Conservation (phyloP, 2,888 invertebrate species). For the Anorthoa munda region DNA sequence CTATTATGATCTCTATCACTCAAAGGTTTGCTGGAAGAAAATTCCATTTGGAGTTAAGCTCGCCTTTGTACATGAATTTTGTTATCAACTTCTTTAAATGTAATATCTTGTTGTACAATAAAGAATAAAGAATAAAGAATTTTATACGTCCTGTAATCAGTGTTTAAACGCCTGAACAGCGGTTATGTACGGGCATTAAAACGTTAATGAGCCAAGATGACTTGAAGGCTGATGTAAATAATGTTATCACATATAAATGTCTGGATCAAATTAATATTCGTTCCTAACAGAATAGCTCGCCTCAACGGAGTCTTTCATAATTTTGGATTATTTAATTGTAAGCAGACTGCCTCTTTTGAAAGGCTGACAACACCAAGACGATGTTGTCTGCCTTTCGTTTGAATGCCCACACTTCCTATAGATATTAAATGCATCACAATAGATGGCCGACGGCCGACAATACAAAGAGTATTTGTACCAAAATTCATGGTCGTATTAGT, state of each 20-base stretch:
- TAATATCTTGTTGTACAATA: too few species aligned
- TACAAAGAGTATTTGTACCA: slow-evolving; percentile 79
- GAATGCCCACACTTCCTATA: slow-evolving; percentile 79
- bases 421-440: slow-evolving; percentile 82
- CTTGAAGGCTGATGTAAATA: slow-evolving; percentile 74
- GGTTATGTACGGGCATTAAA: slow-evolving; percentile 75
- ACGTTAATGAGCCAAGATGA: slow-evolving; percentile 78
- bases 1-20: too few species aligned
- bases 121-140: too few species aligned
- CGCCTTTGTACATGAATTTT: too few species aligned
- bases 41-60: too few species aligned
- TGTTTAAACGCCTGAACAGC: slow-evolving; percentile 77
- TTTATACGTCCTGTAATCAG: slow-evolving; percentile 83
- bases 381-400: slow-evolving; percentile 61
- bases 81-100: too few species aligned
- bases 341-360: slow-evolving; percentile 78
- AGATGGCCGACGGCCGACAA: slow-evolving; percentile 77
- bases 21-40: too few species aligned
- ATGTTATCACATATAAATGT: slow-evolving; percentile 73
- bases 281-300: slow-evolving; percentile 68
- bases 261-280: slow-evolving; percentile 69
- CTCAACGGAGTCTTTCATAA: slow-evolving; percentile 64
- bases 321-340: slow-evolving; percentile 72
- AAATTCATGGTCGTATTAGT: slow-evolving; percentile 74
- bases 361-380: slow-evolving; percentile 74